These are phyloP conservation scores for Lepidotrigona ventralis DNA, from an alignment of 1,140 invertebrate species.

Conservation along the genomic window DNA sequence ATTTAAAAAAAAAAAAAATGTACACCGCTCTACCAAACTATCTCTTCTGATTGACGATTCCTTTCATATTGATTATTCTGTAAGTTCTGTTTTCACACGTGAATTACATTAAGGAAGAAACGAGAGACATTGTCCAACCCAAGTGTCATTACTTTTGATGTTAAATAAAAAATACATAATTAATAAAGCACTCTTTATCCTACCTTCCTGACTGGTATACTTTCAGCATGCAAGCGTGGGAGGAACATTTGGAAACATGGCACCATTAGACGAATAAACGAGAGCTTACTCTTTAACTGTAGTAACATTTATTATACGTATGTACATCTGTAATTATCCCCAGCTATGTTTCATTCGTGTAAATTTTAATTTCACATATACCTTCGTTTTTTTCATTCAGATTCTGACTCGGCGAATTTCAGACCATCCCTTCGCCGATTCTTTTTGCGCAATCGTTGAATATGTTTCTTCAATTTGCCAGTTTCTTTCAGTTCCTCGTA, in stretches of 20 bases:
- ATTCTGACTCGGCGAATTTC: slow-evolving; percentile 6
- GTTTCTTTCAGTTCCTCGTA: slow-evolving; percentile 86
- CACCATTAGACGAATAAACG: neutral
- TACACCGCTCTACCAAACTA: slow-evolving; percentile 71
- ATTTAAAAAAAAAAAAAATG: slow-evolving; percentile 49
- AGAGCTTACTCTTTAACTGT: slow-evolving; percentile 35
- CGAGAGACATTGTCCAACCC: slow-evolving; percentile 78
- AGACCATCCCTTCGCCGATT: slow-evolving; percentile 79
- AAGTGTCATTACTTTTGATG: slow-evolving; percentile 80
- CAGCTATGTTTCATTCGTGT: slow-evolving; percentile 12
- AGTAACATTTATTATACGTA: slow-evolving; percentile 40
- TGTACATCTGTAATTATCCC: slow-evolving; percentile 34
- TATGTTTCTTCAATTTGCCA: slow-evolving; percentile 88
- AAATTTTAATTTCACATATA: slow-evolving; percentile 37
- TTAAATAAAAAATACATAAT: slow-evolving; percentile 80
- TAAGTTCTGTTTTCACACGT: slow-evolving; percentile 77
- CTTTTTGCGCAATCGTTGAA: slow-evolving; percentile 87
- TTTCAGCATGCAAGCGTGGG: neutral
- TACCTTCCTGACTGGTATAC: slow-evolving; percentile 26
- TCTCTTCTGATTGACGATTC: slow-evolving; percentile 74
- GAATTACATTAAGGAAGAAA: slow-evolving; percentile 73
- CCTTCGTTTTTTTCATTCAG: slow-evolving; percentile 36
- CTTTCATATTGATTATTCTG: slow-evolving; percentile 76
- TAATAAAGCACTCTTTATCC: slow-evolving; percentile 67
- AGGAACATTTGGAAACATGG: neutral